These are phyloP conservation scores for Urosaurus nigricauda DNA, from an alignment of 2,797 vertebrate genomes.

Conservation along the genomic window DNA sequence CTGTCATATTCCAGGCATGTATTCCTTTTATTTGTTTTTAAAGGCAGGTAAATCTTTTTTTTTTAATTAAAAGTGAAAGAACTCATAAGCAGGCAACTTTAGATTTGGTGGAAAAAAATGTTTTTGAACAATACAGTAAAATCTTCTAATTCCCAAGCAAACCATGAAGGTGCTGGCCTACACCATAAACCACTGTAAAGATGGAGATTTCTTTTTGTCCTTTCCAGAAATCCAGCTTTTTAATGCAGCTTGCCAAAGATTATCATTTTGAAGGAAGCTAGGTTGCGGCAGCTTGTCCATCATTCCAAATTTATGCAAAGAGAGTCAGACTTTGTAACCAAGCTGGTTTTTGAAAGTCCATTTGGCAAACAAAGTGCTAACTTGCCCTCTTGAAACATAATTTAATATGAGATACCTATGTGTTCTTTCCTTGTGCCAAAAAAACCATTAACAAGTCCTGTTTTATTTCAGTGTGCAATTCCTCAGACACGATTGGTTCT, in stretches of 20 bases:
- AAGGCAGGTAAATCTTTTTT: constrained; percentile 64
- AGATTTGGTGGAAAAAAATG: constrained; percentile 47
- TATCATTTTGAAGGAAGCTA: constrained; percentile 72
- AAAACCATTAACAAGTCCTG: constrained; percentile 70
- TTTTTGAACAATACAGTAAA: constrained; percentile 57
- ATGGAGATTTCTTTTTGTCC: constrained; percentile 71
- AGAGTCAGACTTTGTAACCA: constrained; percentile 75
- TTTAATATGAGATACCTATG: constrained; percentile 72
- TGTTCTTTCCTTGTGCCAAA: constrained; percentile 58
- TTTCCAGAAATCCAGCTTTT: constrained; percentile 68
- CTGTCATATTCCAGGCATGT: constrained; percentile 10
- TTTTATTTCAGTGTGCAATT: constrained; percentile 65
- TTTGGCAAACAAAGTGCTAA: constrained; percentile 78
- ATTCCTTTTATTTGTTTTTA: constrained; percentile 59
- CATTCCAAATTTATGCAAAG: constrained; percentile 71
- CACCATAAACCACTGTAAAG: constrained; percentile 69
- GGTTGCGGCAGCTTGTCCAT: constrained; percentile 72
- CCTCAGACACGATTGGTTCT: constrained; percentile 66
- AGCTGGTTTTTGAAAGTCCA: constrained; percentile 78
- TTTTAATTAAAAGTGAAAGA: constrained; percentile 48
- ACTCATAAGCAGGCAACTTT: constrained; percentile 40
- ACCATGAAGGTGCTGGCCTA: constrained; percentile 63
- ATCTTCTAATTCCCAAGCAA: constrained; percentile 62
- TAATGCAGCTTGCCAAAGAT: constrained; percentile 72
- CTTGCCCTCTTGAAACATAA: constrained; percentile 65